phyloP scores from a whole-genome alignment of 2,797 vertebrate genomes.

The Lepilemur septentrionalis region DNA sequence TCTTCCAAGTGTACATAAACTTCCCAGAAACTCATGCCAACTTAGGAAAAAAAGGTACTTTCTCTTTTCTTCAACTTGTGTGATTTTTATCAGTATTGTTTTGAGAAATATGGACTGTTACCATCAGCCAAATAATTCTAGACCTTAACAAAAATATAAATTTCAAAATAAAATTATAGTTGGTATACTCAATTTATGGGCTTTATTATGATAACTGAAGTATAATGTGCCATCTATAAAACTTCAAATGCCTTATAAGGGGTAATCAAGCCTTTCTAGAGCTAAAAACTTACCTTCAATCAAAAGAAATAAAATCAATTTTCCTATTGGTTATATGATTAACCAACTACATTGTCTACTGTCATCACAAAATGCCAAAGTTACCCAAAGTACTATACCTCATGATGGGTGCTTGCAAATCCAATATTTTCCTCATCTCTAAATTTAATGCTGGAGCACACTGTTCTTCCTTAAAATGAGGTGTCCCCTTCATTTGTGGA shows the following conservation, averaged over 20 bases:
- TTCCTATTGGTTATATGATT: not conserved
- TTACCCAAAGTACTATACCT: constrained; percentile 85
- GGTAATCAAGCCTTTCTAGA: constrained; percentile 7
- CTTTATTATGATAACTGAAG: constrained; percentile 30
- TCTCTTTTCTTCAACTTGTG: not conserved
- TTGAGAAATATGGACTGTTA: not conserved
- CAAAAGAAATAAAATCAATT: constrained; percentile 13
- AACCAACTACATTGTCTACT: not conserved
- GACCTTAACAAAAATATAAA: not conserved
- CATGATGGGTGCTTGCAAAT: constrained; percentile 96
- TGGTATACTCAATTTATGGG: not conserved
- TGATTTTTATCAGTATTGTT: constrained; percentile 3
- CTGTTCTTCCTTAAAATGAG: constrained; percentile 97
- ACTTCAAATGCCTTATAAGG: not conserved
- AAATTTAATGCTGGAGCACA: constrained; percentile 95
- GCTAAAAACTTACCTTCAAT: constrained; percentile 3
- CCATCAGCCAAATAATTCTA: constrained; percentile 23
- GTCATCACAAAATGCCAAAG: not conserved
- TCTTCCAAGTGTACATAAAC: not conserved
- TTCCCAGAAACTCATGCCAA: not conserved
- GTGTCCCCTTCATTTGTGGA: constrained; percentile 92
- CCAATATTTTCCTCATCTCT: constrained; percentile 96
- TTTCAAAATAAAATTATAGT: constrained; percentile 10
- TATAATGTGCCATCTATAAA: not conserved
- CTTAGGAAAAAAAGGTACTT: not conserved